These are phyloP conservation scores for Clupea harengus DNA, from an alignment of 2,113 vertebrate species.

Conservation along the genomic window DNA sequence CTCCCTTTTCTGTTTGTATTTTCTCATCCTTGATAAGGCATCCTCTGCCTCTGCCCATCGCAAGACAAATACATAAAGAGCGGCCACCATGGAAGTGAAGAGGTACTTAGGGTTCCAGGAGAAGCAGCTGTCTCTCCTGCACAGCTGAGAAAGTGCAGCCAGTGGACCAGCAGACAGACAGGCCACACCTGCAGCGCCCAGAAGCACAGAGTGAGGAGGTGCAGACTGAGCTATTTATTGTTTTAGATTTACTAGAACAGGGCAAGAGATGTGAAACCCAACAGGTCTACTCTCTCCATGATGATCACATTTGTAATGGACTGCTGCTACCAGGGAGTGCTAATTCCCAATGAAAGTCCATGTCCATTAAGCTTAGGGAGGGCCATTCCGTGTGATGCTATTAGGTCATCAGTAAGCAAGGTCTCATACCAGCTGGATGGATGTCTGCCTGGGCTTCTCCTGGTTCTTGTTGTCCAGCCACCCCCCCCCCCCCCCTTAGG, in stretches of 20 bases:
- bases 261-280: background rate
- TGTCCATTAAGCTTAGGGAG: constrained; percentile 1
- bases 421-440: background rate
- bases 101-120: background rate
- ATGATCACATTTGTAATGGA: background rate
- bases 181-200: background rate
- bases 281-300: background rate
- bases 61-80: background rate
- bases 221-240: background rate
- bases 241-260: background rate
- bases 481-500: constrained; percentile 36
- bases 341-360: background rate
- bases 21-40: background rate
- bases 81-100: background rate
- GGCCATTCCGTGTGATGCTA: background rate
- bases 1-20: background rate
- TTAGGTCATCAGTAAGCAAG: background rate
- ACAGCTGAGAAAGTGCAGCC: background rate
- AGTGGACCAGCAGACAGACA: background rate
- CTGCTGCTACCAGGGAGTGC: background rate
- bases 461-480: constrained; percentile 30
- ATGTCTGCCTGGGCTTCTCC: constrained; percentile 21
- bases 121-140: background rate
- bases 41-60: background rate
- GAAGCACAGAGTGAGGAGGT: no score